These are phyloP conservation scores for Brachionus koreanus DNA, from an alignment of 1,140 invertebrate species.

Conservation along the genomic window DNA sequence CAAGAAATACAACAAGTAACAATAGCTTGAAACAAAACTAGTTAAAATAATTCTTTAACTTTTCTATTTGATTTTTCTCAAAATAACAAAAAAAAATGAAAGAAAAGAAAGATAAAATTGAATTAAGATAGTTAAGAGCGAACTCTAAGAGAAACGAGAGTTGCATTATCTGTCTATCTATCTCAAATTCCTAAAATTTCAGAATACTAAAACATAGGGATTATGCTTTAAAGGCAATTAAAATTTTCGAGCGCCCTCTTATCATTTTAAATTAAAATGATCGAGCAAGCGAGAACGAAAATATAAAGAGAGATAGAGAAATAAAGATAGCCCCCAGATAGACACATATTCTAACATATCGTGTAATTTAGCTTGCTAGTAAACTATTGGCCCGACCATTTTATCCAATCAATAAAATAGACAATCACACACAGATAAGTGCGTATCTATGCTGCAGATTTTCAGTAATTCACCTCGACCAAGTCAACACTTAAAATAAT, in stretches of 20 bases:
- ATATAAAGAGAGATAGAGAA: no score
- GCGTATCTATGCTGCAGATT: not conserved
- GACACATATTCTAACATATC: not conserved
- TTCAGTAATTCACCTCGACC: slow-evolving; percentile 2
- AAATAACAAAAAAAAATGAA: not conserved
- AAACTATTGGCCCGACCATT: not conserved
- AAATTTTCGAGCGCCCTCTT: slow-evolving; percentile 22
- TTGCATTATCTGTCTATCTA: slow-evolving; percentile 20
- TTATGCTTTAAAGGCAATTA: not conserved
- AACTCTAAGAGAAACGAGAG: slow-evolving; percentile 16
- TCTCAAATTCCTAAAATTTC: slow-evolving; percentile 30
- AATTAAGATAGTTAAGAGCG: slow-evolving; percentile 33
- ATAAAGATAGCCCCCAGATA: not conserved
- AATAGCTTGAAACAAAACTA: not conserved
- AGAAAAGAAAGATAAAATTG: not conserved
- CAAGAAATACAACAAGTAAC: not conserved
- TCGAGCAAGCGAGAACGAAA: not conserved
- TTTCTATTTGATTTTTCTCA: not conserved
- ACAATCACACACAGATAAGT: not conserved
- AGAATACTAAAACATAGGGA: slow-evolving; percentile 12
- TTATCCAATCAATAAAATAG: not conserved
- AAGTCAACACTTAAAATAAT: slow-evolving; percentile 1
- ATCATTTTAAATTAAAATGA: slow-evolving; percentile 11
- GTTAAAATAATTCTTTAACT: not conserved
- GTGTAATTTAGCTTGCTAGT: not conserved